Conservation (phyloP, 1,140 invertebrate genomes). For the Holcopasites calliopsidis region DNA sequence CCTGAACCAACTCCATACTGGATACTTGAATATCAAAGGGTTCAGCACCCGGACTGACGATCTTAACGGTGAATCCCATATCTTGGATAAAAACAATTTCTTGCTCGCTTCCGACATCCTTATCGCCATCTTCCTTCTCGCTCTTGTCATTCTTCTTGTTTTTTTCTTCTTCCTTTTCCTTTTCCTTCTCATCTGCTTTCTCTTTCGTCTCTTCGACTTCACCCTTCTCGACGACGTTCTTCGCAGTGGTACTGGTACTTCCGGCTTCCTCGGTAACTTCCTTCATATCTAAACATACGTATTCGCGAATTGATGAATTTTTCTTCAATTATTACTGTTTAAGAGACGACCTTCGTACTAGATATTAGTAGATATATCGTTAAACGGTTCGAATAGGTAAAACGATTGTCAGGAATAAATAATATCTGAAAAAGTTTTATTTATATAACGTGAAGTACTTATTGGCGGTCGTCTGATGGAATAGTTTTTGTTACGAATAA, state of each 20-base stretch:
- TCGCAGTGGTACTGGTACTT: constrained; percentile 61
- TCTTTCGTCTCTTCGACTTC: constrained; percentile 81
- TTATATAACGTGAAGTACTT: too few species aligned
- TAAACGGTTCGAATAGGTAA: too few species aligned
- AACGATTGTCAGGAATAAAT: too few species aligned
- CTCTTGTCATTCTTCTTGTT: constrained; percentile 73
- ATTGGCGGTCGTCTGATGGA: too few species aligned
- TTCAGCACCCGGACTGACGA: constrained; percentile 92
- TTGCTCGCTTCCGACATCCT: constrained; percentile 80
- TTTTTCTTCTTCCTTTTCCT: constrained; percentile 74
- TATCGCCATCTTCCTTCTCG: constrained; percentile 69
- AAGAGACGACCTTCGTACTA: too few species aligned
- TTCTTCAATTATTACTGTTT: neutral
- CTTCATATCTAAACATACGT: constrained; percentile 62
- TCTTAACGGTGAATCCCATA: constrained; percentile 95
- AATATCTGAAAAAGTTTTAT: too few species aligned
- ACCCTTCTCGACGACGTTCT: constrained; percentile 79
- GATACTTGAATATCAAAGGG: constrained; percentile 97
- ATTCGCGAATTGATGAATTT: neutral
- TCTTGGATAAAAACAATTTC: constrained; percentile 96
- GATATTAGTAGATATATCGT: too few species aligned
- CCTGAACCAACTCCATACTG: constrained; percentile 97
- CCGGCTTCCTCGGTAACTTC: constrained; percentile 65
- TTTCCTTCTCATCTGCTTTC: constrained; percentile 78
- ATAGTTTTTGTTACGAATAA: too few species aligned